phyloP scores from a whole-genome alignment of 2,888 invertebrate genomes.

The Platypus cylindrus region DNA sequence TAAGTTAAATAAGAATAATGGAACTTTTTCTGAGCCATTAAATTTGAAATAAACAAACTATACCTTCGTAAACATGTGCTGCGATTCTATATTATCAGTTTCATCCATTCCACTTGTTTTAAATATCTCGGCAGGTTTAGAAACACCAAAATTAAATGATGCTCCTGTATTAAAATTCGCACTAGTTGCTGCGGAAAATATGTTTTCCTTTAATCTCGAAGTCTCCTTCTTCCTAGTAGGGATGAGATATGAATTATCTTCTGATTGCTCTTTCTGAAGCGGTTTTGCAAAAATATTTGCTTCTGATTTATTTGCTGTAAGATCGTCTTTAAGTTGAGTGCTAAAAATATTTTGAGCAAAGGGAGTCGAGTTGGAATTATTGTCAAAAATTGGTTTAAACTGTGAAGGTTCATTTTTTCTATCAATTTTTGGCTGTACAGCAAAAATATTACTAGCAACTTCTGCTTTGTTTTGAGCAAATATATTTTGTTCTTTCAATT shows the following conservation, averaged over 20 bases:
- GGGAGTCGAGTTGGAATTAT: too few species aligned
- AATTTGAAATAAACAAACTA: background rate
- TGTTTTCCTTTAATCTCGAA: too few species aligned
- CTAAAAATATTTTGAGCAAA: background rate
- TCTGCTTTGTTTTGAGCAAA: conserved; percentile 2
- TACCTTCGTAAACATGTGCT: conserved; percentile 7
- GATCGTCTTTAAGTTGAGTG: conserved; percentile 5
- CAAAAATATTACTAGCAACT: background rate
- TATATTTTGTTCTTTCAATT: conserved; percentile 5
- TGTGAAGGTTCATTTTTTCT: background rate
- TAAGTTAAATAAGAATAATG: too few species aligned
- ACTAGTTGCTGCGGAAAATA: too few species aligned
- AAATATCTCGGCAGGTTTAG: conserved; percentile 1
- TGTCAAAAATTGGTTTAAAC: too few species aligned
- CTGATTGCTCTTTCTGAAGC: too few species aligned
- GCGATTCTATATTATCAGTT: background rate
- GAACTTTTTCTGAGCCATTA: too few species aligned
- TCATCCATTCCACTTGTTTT: background rate
- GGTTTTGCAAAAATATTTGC: conserved; percentile 7
- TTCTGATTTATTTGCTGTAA: conserved; percentile 2
- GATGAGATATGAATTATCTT: too few species aligned
- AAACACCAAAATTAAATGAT: conserved; percentile 10
- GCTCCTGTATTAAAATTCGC: background rate
- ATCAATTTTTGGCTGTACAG: background rate
- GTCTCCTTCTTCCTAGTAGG: too few species aligned